phyloP scores from a whole-genome alignment of 2,797 vertebrate genomes.

The Lepilemur septentrionalis region DNA sequence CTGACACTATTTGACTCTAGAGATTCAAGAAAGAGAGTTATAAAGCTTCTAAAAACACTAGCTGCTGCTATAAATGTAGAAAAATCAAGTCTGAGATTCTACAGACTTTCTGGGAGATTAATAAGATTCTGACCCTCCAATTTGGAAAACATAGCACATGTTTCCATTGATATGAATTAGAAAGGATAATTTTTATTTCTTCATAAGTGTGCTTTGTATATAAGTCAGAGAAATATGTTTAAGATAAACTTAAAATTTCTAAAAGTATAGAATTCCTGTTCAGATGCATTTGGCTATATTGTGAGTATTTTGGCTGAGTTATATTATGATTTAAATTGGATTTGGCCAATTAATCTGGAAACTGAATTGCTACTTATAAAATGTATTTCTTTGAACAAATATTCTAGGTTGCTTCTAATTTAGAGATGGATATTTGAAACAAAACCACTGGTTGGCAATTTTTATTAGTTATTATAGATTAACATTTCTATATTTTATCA shows the following conservation, averaged over 20 bases:
- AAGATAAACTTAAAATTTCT: not conserved
- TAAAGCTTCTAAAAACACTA: not conserved
- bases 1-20: not conserved
- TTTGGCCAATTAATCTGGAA: slow-evolving; percentile 10
- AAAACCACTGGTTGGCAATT: not conserved
- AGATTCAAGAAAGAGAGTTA: not conserved
- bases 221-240: not conserved
- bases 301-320: not conserved
- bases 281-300: not conserved
- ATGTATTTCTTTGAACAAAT: not conserved
- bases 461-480: not conserved
- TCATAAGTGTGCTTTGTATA: not conserved
- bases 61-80: not conserved
- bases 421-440: slow-evolving; percentile 9
- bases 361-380: not conserved
- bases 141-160: not conserved
- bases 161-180: not conserved
- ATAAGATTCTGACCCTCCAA: not conserved
- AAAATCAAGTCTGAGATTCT: not conserved
- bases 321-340: not conserved
- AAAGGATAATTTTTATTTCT: not conserved
- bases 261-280: not conserved
- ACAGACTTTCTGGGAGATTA: not conserved
- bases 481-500: not conserved
- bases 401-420: not conserved